Base-by-base conservation (phyloP, 2,888 invertebrate genomes). In the Trichogramma evanescens region DNA sequence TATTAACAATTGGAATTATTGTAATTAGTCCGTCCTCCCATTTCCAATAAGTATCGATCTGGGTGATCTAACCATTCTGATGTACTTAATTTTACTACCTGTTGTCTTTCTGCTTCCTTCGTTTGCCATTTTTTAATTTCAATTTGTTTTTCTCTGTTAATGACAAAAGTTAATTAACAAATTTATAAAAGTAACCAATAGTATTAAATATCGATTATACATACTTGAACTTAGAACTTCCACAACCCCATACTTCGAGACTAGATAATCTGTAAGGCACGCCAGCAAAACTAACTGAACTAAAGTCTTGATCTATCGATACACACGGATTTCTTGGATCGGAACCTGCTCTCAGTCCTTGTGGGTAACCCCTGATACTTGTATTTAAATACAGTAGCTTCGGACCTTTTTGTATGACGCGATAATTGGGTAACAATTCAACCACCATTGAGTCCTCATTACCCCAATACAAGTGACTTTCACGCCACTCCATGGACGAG, bases 1-100 rank as follows among this genome's bases (percentile, higher is more conserved):
- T 52, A 66, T 63, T 64, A 69, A 56, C 65, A 84, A 71, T 83
- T 82, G 4, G 83, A 84, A 77, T 85, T 87, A 78, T 89, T 88
- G 78, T 91, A 91, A 72, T 89, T 88, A 58, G 88, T 86, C 40
- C 91, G 81, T 9, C 94, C 95, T 3, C 92, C 94, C 73, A 95
- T 80, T 77, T 94, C 92, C 64, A 95, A 80, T 54, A 95, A 82
- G 76, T 95, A 93, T 60, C 95, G 85, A 81, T 97, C 96, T 0
- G 96, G 95, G 80, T 95, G 94, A 74, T 96, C 95, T 73, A 93
- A 84, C 96, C 96, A 97, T 75, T 95, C 95, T 26, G 90, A 87
- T 0, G 93, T 87, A 10, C 89, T 91, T 62, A 95, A 78, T 75
- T 95, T 95, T 6, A 96, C 91, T 72, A 87, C 85, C 57, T 91